These are phyloP conservation scores for Drosophila putrida DNA, from an alignment of 2,888 invertebrate species.

Conservation along the genomic window DNA sequence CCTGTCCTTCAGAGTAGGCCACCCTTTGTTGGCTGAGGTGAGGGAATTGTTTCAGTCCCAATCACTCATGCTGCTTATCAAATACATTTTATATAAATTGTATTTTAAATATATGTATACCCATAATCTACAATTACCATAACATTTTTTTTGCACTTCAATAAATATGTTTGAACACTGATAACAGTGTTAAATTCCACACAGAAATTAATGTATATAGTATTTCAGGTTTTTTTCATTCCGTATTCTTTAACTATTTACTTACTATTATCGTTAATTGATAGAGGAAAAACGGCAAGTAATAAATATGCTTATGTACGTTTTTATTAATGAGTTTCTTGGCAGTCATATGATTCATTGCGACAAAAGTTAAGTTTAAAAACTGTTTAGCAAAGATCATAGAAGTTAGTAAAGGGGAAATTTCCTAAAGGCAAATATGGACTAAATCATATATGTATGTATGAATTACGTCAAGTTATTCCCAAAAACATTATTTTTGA, in stretches of 20 bases:
- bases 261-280: background rate
- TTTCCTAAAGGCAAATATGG: no score
- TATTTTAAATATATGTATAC: background rate
- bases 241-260: background rate
- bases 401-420: no score
- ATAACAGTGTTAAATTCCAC: constrained; percentile 21
- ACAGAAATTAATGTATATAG: background rate
- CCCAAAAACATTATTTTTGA: no score
- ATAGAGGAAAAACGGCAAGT: background rate
- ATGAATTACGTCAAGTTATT: no score
- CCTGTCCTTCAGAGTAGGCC: constrained; percentile 1
- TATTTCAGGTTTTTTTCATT: background rate
- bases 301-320: background rate
- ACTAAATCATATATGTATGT: no score
- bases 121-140: background rate
- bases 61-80: constrained; percentile 38
- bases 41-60: background rate
- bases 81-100: constrained; percentile 8
- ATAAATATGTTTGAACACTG: constrained; percentile 15
- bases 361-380: background rate
- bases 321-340: background rate
- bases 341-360: background rate
- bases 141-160: constrained; percentile 2
- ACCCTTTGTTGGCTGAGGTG: background rate
- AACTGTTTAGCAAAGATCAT: background rate